These are phyloP conservation scores for Zoanthus sociatus DNA, from an alignment of 92 coral and sea anemone genomes.

Conservation along the genomic window DNA sequence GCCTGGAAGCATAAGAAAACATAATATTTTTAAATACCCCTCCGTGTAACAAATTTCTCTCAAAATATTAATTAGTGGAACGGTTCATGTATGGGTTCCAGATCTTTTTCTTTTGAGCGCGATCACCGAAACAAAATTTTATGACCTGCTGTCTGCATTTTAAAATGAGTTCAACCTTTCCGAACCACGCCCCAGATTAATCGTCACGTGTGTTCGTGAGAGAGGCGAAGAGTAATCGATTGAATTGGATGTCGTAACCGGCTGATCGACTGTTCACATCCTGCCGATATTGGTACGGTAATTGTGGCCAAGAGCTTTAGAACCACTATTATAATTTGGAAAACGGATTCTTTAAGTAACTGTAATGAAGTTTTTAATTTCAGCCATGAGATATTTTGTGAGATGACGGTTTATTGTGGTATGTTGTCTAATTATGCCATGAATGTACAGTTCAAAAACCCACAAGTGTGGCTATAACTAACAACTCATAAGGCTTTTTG, in stretches of 20 bases:
- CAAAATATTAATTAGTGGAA: too few relatives aligned
- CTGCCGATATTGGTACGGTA: background rate
- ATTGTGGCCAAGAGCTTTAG: background rate
- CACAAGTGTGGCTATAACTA: slow-evolving; percentile 12
- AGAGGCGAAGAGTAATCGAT: slow-evolving; percentile 35
- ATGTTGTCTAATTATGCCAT: background rate
- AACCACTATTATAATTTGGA: background rate
- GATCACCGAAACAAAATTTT: too few relatives aligned
- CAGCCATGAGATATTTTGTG: background rate
- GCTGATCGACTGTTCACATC: slow-evolving; percentile 36
- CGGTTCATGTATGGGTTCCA: too few relatives aligned
- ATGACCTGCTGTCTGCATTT: too few relatives aligned
- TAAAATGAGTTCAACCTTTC: too few relatives aligned
- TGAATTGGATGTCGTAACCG: slow-evolving; percentile 19
- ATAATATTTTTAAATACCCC: too few relatives aligned
- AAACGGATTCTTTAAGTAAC: background rate
- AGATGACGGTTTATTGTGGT: background rate
- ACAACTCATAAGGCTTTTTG: background rate
- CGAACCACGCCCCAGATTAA: slow-evolving; percentile 1
- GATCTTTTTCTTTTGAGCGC: too few relatives aligned
- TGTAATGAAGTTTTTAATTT: background rate
- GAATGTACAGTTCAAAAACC: slow-evolving; percentile 15
- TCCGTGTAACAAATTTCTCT: too few relatives aligned
- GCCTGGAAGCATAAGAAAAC: too few relatives aligned
- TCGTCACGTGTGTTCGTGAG: slow-evolving; percentile 17